Conservation (phyloP, 2,888 invertebrate species). For the Eugnorisma glareosa region DNA sequence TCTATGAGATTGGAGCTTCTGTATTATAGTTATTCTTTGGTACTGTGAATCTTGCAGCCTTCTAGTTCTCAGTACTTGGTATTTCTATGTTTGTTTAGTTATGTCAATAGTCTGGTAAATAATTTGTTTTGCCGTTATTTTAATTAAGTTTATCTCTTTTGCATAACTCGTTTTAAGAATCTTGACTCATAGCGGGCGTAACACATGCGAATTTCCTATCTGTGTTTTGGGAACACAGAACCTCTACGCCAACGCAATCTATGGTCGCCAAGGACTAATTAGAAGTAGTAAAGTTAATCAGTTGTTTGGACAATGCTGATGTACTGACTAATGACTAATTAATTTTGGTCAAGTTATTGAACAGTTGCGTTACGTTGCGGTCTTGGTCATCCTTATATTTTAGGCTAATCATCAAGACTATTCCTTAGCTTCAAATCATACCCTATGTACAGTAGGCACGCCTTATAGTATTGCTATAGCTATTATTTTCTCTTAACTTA, state of each 20-base stretch:
- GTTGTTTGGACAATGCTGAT: conserved; percentile 1
- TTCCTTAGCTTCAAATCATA: not conserved
- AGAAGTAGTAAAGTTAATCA: not conserved
- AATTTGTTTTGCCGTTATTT: conserved; percentile 39
- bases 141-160: conserved; percentile 37
- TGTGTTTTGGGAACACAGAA: conserved; percentile 24
- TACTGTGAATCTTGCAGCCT: not conserved
- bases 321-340: not conserved
- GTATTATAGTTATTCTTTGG: not conserved
- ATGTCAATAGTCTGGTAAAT: conserved; percentile 35
- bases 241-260: not conserved
- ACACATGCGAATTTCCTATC: conserved; percentile 2
- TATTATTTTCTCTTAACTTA: not conserved
- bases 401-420: not conserved
- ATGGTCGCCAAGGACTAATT: not conserved
- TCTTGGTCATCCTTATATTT: not conserved
- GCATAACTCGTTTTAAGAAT: conserved; percentile 43
- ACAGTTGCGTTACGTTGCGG: not conserved
- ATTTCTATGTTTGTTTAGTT: conserved; percentile 29
- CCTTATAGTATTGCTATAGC: not conserved
- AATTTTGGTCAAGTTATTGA: not conserved
- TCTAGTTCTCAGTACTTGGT: conserved; percentile 5
- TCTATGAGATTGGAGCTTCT: conserved; percentile 5
- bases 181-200: conserved; percentile 9
- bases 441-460: not conserved